Conservation (phyloP, 2,113 vertebrate species). For the Pristiophorus japonicus region DNA sequence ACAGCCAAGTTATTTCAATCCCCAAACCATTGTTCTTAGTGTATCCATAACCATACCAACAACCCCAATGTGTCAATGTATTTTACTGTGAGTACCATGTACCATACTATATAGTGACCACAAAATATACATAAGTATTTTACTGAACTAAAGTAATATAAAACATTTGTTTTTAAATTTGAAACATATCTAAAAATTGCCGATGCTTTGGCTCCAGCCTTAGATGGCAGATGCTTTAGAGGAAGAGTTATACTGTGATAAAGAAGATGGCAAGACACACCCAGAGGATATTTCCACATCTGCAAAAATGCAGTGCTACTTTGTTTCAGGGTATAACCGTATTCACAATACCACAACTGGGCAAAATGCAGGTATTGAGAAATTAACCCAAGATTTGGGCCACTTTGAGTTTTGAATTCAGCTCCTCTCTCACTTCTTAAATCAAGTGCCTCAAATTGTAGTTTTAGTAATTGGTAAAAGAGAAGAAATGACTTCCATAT, state of each 20-base stretch:
- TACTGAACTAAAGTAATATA: background rate
- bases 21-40: background rate
- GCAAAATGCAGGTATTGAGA: background rate
- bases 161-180: background rate
- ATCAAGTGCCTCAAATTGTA: background rate
- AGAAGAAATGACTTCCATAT: conserved; percentile 1
- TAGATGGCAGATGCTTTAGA: background rate
- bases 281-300: background rate
- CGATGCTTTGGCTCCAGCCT: background rate
- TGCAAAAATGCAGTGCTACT: background rate
- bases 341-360: background rate
- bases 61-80: background rate
- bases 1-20: background rate
- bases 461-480: background rate
- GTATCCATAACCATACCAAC: background rate
- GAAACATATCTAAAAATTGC: background rate
- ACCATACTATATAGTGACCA: background rate
- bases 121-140: background rate
- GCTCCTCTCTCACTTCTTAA: background rate
- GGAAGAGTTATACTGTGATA: background rate
- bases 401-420: background rate
- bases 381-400: background rate
- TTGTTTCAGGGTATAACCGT: background rate
- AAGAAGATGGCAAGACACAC: background rate
- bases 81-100: background rate